Percentiles rank a stretch among this genome's conserved stretches.
These are phyloP conservation scores for Oxytorus armatus DNA, from an alignment of 2,888 invertebrate genomes.

Conservation along the genomic window DNA sequence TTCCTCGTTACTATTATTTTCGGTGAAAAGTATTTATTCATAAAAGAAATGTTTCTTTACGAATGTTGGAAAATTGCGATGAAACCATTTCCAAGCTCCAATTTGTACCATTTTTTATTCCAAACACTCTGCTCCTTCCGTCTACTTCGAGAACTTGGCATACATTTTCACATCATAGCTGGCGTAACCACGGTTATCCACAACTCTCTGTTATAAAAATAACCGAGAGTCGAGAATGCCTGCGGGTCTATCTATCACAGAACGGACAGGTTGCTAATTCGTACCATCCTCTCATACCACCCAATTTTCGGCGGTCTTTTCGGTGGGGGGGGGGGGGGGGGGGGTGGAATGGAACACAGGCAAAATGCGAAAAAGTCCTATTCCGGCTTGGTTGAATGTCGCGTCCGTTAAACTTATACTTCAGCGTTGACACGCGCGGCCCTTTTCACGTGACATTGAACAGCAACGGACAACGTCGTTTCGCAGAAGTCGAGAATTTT, in stretches of 20 bases:
- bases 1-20: too few relatives aligned
- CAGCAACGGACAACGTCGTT: slow-evolving; percentile 30
- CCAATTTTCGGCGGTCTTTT: not conserved
- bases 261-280: not conserved
- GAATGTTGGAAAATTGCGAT: not conserved
- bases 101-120: not conserved
- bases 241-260: not conserved
- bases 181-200: too few relatives aligned
- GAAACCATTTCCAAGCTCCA: not conserved
- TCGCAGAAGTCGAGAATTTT: slow-evolving; percentile 27
- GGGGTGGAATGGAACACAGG: not conserved
- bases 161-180: not conserved
- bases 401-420: slow-evolving; percentile 1
- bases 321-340: not conserved
- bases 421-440: not conserved
- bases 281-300: not conserved
- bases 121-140: not conserved
- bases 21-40: too few relatives aligned
- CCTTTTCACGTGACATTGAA: slow-evolving; percentile 21
- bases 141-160: not conserved
- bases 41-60: too few relatives aligned
- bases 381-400: not conserved
- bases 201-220: not conserved
- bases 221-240: not conserved
- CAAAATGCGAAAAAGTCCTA: not conserved